phyloP scores from a whole-genome alignment of 2,888 invertebrate genomes.

The Noctua comes region DNA sequence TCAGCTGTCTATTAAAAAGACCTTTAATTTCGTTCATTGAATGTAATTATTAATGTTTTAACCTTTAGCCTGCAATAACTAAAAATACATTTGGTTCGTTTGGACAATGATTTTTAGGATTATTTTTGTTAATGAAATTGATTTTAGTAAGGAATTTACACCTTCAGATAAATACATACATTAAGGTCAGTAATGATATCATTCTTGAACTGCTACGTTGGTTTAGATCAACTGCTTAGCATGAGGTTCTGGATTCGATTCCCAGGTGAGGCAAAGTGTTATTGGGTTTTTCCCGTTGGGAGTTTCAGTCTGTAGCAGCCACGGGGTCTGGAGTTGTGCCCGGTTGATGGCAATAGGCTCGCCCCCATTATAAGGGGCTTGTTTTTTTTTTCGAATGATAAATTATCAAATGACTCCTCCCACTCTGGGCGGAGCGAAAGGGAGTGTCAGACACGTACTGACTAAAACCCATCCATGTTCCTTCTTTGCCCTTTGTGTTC shows the following conservation, averaged over 20 bases:
- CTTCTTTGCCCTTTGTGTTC: no score
- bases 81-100: slow-evolving; percentile 18
- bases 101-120: background rate
- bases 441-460: no score
- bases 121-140: background rate
- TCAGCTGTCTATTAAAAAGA: background rate
- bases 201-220: background rate
- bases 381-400: no score
- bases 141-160: background rate
- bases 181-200: background rate
- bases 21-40: slow-evolving; percentile 18
- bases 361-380: no score
- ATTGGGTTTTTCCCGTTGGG: background rate
- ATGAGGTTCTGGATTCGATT: background rate
- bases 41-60: background rate
- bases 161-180: background rate
- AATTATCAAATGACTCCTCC: no score
- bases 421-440: no score
- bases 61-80: background rate
- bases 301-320: background rate
- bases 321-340: background rate
- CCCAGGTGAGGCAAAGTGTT: background rate
- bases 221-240: background rate
- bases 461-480: no score
- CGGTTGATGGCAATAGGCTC: background rate